Evolutionary conservation across 2,797 vertebrate species (phyloP).

Genomic region (Dipus sagitta): DNA sequence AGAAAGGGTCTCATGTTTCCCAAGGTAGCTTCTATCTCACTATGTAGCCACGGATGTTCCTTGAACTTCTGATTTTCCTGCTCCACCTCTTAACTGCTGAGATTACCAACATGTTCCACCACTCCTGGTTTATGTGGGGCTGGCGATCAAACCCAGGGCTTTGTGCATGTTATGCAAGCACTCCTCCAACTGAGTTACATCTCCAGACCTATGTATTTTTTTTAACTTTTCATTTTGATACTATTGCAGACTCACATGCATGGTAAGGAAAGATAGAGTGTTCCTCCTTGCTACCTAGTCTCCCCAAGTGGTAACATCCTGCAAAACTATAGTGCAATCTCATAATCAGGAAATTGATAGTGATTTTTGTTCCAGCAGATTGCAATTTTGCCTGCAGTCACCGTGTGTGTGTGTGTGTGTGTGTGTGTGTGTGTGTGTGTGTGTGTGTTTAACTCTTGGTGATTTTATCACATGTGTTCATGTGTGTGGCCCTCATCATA

Average conservation of each 20-base stretch:
- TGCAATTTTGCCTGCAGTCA: not conserved
- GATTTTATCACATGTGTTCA: not conserved
- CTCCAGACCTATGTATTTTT: not conserved
- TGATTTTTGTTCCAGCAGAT: accelerated
- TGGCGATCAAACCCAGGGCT: too few species aligned
- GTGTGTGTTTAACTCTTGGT: not conserved
- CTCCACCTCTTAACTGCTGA: too few species aligned
- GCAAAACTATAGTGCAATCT: too few species aligned
- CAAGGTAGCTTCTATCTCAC: too few species aligned
- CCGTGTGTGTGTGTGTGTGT: not conserved
- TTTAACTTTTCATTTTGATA: not conserved
- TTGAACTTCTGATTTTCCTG: too few species aligned
- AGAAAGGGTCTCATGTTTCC: too few species aligned
- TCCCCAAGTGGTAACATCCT: not conserved
- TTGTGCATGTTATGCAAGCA: too few species aligned
- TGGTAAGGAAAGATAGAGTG: not conserved
- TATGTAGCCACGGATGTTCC: too few species aligned
- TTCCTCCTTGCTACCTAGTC: not conserved
- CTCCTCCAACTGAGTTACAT: too few species aligned
- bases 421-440: not conserved
- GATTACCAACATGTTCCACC: too few species aligned
- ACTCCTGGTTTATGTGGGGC: too few species aligned
- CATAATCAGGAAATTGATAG: not conserved
- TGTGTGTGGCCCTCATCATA: not conserved
- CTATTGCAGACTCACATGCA: not conserved